Evolutionary conservation across 2,888 invertebrate species (phyloP), one percentile per base, ranked within the genome.

Genomic region (Cosmorhoe ocellata): DNA sequence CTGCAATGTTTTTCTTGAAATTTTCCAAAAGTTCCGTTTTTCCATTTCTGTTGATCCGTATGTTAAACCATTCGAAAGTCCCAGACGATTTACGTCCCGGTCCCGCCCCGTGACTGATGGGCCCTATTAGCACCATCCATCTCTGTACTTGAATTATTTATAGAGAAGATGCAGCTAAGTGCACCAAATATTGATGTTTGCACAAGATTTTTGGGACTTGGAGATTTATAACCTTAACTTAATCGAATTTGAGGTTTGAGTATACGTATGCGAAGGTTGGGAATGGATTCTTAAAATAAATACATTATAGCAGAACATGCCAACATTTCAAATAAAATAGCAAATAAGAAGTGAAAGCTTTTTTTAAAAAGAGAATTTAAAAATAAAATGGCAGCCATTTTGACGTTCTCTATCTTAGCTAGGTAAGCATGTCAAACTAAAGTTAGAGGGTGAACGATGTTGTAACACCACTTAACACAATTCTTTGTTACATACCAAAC

Each of bases 1-100:
- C 2, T 18, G 18, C 18, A 18, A 18, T 18, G 18, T 18, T n/a
- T n/a, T n/a, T n/a, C 30, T 11, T 7, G 7, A 30, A 30, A 24
- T 30, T 44, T 45, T 33, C 24, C 34, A 27, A 43, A 49, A 43
- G 28, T 34, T 37, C 14, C 3, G 26, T 39, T 48, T 46, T 48
- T 48, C 44, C 32, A 36, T 33, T 42, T 43, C 42, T 14, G 31
- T 36, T 24, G 24, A 43, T 48, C 31, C 39, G 40, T 12, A 47
- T 37, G 40, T 44, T 50, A 38, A 34, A 33, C 46, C 75, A 77
- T 76, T 77, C 76, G 77, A 81, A 79, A 79, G 80, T 82, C 74
- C 76, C 79, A 81, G 84, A 84, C 84, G 84, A 85, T 87, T 86
- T 84, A 84, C 82, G 78, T 67, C 66, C 47, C 27, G 13, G 48